phyloP scores from a whole-genome alignment of 2,888 invertebrate genomes.

The Amphiduros pacificus region DNA sequence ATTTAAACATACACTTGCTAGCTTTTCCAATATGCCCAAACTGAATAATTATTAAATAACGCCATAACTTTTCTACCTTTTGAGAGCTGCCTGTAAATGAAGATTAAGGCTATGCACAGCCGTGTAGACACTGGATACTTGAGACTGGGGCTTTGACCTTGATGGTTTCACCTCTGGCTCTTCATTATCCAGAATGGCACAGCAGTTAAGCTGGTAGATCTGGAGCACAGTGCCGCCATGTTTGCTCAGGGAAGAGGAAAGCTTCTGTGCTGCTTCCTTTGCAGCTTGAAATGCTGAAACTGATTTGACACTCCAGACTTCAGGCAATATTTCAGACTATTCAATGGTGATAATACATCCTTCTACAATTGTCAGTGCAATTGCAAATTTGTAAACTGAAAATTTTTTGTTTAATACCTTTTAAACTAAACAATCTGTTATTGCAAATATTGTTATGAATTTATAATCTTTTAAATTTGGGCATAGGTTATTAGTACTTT shows the following conservation, averaged over 20 bases:
- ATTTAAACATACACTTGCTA: too few species aligned
- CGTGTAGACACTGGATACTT: conserved; percentile 28
- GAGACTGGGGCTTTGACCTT: background rate
- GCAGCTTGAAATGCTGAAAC: background rate
- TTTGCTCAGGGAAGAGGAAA: background rate
- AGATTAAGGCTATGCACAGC: conserved; percentile 51
- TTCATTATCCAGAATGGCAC: background rate
- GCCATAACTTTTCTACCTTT: conserved; percentile 30
- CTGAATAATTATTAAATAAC: background rate
- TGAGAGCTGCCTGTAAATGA: conserved; percentile 46
- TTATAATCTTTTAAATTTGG: too few species aligned
- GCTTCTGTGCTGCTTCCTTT: background rate
- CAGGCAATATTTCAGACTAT: too few species aligned
- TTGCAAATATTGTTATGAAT: too few species aligned
- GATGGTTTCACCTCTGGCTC: background rate
- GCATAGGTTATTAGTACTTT: too few species aligned
- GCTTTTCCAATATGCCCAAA: too few species aligned
- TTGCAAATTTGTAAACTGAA: too few species aligned
- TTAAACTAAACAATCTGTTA: too few species aligned
- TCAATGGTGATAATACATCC: too few species aligned
- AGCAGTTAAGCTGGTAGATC: background rate
- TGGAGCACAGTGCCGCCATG: background rate
- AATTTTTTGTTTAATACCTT: too few species aligned
- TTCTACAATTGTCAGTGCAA: too few species aligned
- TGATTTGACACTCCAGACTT: too few species aligned